phyloP scores from a whole-genome alignment of 2,888 invertebrate species.

The Nowickia ferox region DNA sequence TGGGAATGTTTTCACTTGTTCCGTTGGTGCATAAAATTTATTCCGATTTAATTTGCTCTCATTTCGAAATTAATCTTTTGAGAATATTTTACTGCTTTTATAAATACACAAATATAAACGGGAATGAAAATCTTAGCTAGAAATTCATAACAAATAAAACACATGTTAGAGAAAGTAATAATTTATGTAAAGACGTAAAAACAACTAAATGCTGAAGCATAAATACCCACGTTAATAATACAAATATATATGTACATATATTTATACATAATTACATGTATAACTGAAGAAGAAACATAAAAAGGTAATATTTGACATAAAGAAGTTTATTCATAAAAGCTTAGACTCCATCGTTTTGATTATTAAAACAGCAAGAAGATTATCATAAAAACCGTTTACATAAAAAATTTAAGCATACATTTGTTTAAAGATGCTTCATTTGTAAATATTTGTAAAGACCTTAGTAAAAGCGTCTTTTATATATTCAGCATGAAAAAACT shows the following conservation, averaged over 20 bases:
- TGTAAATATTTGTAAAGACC: slow-evolving; percentile 5
- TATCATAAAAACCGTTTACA: slow-evolving; percentile 14
- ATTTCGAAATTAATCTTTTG: neutral
- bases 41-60: neutral
- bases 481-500: neutral
- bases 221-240: neutral
- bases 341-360: slow-evolving; percentile 44
- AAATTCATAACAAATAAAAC: neutral
- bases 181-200: slow-evolving; percentile 15
- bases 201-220: neutral
- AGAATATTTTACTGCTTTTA: neutral
- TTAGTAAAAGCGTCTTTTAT: slow-evolving; percentile 54
- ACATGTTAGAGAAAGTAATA: slow-evolving; percentile 10
- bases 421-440: neutral
- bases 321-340: slow-evolving; percentile 28
- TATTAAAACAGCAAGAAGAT: neutral
- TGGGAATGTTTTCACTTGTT: neutral
- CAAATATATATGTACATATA: no score
- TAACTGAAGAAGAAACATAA: no score
- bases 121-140: slow-evolving; percentile 29
- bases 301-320: neutral
- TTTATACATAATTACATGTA: no score
- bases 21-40: neutral
- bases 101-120: neutral
- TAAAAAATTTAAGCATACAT: neutral